Base-by-base conservation (phyloP, 2,797 vertebrate species). In the Lutjanus argentimaculatus region DNA sequence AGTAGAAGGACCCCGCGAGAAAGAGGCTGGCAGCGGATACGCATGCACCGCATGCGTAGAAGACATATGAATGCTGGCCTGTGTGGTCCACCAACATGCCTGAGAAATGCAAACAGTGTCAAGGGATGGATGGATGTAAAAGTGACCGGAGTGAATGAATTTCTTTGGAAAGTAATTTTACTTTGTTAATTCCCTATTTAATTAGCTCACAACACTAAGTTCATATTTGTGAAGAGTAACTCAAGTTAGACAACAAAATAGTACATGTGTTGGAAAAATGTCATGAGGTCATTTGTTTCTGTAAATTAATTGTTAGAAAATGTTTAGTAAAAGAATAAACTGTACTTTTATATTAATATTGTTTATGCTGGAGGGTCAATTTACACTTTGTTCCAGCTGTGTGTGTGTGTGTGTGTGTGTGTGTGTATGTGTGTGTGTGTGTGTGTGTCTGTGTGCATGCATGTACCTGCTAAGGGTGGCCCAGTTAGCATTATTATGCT, bases 1-100 rank as follows among this genome's bases (percentile, higher is more conserved):
- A 63, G 59, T 53, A 73, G 59, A 73, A 73, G 40, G 17, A 45
- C 19, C 15, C 71, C 11, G 4, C 3, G 4, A 73, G 10, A 19
- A 25, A 73, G 71, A 73, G 2, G 49, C 71, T 7, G 49, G 36
- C 36, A 14, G 48, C 45, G 36, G 6, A 19, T 6, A 63, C 36
- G 2, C 71, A 63, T n/a, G 45, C 21, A 11, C 36, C 8, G 45
- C 48, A 63, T 0, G 59, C 36, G 2, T 73, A 73, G 58, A 63
- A 63, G 58, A 73, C 21, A 4, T 55, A 53, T 1, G 71, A 53
- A 53, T 72, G 63, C 58, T 45, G 48, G 36, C 48, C 59, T 19
- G 71, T 73, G 21, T 40, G 21, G 49, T 73, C 71, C 49, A 63
- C 36, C 49, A 73, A 13, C 4, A 73, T 10, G 5, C 71, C 71